Evolutionary conservation across 1,140 invertebrate species (phyloP).

Genomic region (Wiebesia pumilae): DNA sequence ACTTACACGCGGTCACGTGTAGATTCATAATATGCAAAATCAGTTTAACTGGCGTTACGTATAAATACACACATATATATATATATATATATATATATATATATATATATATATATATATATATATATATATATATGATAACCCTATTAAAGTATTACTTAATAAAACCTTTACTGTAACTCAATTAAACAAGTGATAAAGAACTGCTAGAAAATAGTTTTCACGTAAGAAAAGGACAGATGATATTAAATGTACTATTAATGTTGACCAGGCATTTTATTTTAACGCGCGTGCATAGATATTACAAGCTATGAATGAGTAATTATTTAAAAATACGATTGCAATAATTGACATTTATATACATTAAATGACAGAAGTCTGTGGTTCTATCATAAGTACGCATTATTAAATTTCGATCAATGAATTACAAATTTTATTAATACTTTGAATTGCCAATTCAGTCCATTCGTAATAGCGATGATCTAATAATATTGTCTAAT

Average conservation of each 20-base stretch:
- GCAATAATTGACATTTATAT: not conserved
- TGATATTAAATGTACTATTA: not conserved
- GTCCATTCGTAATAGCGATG: not conserved
- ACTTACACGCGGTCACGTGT: no score
- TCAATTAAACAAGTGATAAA: not conserved
- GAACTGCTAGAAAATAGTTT: not conserved
- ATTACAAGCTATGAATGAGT: not conserved
- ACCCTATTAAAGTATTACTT: no score
- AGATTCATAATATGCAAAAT: no score
- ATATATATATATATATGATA: no score
- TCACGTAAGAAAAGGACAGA: not conserved
- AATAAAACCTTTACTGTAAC: no score
- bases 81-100: no score
- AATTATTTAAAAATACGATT: not conserved
- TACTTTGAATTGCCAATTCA: not conserved
- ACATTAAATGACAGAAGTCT: not conserved
- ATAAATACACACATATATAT: no score
- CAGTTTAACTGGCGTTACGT: no score
- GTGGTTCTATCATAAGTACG: not conserved
- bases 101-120: no score
- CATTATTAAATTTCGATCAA: not conserved
- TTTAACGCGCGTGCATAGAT: not conserved
- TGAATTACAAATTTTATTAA: conserved; percentile 1
- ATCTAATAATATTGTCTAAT: not conserved
- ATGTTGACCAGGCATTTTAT: not conserved